Conservation (phyloP, 2,888 invertebrate species). For the Aquatica leii region DNA sequence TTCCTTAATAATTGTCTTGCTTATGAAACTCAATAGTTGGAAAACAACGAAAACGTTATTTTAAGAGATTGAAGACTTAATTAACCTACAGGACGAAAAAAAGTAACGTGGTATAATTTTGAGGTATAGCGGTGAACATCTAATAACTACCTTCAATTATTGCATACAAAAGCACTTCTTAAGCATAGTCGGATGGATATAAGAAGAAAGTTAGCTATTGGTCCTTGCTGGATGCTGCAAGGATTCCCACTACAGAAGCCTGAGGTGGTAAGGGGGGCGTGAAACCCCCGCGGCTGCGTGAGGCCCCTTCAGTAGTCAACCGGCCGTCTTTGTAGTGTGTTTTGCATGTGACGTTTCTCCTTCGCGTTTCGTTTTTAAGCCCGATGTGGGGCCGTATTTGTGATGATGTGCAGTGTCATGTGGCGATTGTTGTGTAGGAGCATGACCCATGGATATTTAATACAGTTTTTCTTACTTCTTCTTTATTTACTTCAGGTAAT, state of each 20-base stretch:
- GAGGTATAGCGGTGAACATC: conserved; percentile 9
- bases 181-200: conserved; percentile 10
- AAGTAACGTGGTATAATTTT: not conserved
- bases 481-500: conserved; percentile 61
- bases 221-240: conserved; percentile 57
- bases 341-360: conserved; percentile 42
- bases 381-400: conserved; percentile 51
- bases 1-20: no score
- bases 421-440: conserved; percentile 64
- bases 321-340: conserved; percentile 52
- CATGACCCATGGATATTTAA: conserved; percentile 64
- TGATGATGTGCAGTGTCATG: conserved; percentile 64
- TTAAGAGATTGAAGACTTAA: no score
- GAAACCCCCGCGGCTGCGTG: conserved; percentile 57
- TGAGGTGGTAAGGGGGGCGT: conserved; percentile 51
- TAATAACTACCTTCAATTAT: conserved; percentile 13
- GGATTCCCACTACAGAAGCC: conserved; percentile 49
- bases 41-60: no score
- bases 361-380: conserved; percentile 35
- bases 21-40: no score
- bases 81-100: no score
- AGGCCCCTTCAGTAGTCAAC: conserved; percentile 58
- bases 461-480: conserved; percentile 61
- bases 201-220: conserved; percentile 49
- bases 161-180: conserved; percentile 15